A percentile compares a stretch with the other conserved stretches of the same genome.
Conservation (phyloP, 2,888 invertebrate genomes). For the Octodonta nipae region DNA sequence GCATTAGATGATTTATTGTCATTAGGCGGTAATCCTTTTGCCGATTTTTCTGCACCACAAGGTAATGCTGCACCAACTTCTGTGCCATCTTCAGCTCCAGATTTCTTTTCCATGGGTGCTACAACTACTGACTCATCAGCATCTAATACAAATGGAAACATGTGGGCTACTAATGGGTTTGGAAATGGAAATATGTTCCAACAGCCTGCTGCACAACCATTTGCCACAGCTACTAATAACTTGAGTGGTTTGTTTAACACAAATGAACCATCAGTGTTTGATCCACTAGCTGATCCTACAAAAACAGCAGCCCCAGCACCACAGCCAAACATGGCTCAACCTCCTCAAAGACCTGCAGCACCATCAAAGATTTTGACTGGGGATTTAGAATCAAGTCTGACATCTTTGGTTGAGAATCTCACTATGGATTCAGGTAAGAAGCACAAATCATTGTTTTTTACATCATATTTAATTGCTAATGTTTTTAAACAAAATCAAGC, state of each 20-base stretch:
- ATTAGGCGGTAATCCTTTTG: constrained; percentile 69
- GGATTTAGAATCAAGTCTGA: constrained; percentile 86
- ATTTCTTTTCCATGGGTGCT: constrained; percentile 21
- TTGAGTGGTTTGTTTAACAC: constrained; percentile 40
- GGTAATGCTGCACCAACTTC: constrained; percentile 10
- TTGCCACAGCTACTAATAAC: constrained; percentile 27
- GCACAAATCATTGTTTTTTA: constrained; percentile 14
- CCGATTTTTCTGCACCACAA: constrained; percentile 47
- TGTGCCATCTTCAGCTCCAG: constrained; percentile 8
- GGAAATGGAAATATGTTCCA: constrained; percentile 14
- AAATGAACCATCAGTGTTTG: constrained; percentile 41
- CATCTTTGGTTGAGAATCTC: constrained; percentile 85
- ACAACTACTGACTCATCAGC: constrained; percentile 24
- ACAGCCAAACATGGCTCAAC: constrained; percentile 20
- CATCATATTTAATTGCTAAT: too few relatives aligned
- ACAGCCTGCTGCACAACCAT: constrained; percentile 14
- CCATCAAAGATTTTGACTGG: constrained; percentile 63
- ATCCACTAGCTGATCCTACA: constrained; percentile 36
- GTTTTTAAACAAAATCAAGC: background rate
- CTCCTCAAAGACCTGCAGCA: constrained; percentile 25
- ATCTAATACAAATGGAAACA: constrained; percentile 17
- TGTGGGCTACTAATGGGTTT: constrained; percentile 31
- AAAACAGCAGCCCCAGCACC: constrained; percentile 28
- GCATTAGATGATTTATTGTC: constrained; percentile 76
- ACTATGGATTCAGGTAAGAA: constrained; percentile 56